A percentile compares a stretch with the other conserved stretches of the same genome.
phyloP scores from a whole-genome alignment of 1,140 invertebrate species.

The Oedothorax gibbosus region DNA sequence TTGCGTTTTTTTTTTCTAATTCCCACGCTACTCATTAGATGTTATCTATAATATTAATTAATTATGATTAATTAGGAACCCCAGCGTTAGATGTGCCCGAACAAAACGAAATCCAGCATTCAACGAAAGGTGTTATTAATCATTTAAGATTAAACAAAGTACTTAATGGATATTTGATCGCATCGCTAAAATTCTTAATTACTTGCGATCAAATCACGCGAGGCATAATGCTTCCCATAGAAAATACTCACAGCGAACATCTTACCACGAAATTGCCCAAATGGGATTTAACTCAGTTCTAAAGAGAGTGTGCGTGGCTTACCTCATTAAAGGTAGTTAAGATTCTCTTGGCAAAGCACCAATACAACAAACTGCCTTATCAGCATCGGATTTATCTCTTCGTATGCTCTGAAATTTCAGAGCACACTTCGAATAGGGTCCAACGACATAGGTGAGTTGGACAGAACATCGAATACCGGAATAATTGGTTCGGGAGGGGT shows the following conservation, averaged over 20 bases:
- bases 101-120: no score
- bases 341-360: conserved; percentile 19
- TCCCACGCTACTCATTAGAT: no score
- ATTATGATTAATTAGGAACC: no score
- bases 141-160: conserved; percentile 28
- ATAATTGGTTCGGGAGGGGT: no score
- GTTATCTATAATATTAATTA: no score
- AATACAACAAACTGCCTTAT: conserved; percentile 24
- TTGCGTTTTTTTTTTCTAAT: no score
- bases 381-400: conserved; percentile 25
- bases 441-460: no score
- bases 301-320: conserved; percentile 2
- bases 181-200: conserved; percentile 37
- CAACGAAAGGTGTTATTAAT: conserved; percentile 6
- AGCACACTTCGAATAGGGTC: background rate
- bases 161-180: conserved; percentile 22
- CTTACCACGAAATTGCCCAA: conserved; percentile 25
- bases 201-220: conserved; percentile 30
- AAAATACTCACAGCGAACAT: conserved; percentile 12
- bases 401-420: background rate
- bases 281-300: conserved; percentile 11
- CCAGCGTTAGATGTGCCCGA: no score
- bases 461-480: no score
- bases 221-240: conserved; percentile 13
- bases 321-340: conserved; percentile 14